Evolutionary conservation across 2,888 invertebrate species (phyloP).

Genomic region (Nomada fabriciana): DNA sequence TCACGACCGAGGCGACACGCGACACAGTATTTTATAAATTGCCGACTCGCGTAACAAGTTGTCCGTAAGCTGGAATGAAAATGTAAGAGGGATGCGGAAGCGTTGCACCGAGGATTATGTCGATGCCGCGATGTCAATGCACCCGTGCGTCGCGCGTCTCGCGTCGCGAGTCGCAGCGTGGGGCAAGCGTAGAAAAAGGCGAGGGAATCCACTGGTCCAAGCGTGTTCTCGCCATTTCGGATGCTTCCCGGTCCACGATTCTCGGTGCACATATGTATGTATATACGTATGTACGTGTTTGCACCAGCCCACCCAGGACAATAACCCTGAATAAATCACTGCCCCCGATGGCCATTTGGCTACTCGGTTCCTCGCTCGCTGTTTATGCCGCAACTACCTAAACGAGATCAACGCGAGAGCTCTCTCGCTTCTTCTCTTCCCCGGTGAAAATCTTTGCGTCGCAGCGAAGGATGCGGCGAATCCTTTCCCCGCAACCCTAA

Average conservation of each 20-base stretch:
- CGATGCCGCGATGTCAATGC: conserved; percentile 55
- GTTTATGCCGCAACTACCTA: conserved; percentile 60
- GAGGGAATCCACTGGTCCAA: conserved; percentile 47
- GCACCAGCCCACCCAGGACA: conserved; percentile 68
- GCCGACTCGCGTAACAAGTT: conserved; percentile 49
- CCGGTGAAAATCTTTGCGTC: background rate
- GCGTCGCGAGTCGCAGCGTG: background rate
- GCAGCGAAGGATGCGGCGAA: conserved; percentile 29
- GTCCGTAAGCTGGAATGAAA: conserved; percentile 45
- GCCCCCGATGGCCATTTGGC: conserved; percentile 68
- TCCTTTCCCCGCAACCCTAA: background rate
- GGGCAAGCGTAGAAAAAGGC: conserved; percentile 60
- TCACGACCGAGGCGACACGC: conserved; percentile 15
- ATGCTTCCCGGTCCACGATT: conserved; percentile 27
- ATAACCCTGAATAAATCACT: conserved; percentile 81
- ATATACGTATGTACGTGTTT: conserved; percentile 6
- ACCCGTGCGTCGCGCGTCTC: conserved; percentile 39
- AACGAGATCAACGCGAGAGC: conserved; percentile 71
- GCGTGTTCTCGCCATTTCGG: conserved; percentile 69
- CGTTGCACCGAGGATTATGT: conserved; percentile 52
- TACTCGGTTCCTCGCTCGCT: conserved; percentile 24
- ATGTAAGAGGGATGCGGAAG: conserved; percentile 60
- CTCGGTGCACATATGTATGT: background rate
- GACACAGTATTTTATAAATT: conserved; percentile 36
- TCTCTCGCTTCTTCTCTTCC: background rate